Base-by-base conservation (phyloP, 2,888 invertebrate species). In the Coelogynopora nodosa region DNA sequence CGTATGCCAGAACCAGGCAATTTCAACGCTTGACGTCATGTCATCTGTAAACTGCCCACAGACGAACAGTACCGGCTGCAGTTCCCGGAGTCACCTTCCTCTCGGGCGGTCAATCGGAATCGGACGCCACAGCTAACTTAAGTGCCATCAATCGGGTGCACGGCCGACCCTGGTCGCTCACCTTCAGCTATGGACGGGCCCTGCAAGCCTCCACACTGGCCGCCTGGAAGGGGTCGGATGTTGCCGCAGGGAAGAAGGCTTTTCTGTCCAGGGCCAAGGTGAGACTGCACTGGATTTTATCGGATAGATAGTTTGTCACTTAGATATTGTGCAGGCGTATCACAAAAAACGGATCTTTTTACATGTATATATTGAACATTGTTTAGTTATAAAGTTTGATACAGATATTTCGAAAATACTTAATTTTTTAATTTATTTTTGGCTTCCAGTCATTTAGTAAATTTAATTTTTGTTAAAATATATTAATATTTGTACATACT, bases 121-220 rank as follows among this genome's bases (percentile, higher is more conserved):
- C 97, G 91, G 97, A 97, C 90, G 97, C 97, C n/a, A 95, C 97
- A 5, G 94, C 97, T 87, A 95, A 98, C 92, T 93, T 98, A 93
- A 95, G 96, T 92, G 96, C 96, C 89, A 97, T 98, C 93, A 98
- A 98, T 93, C 94, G 94, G 88, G 94, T 94, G 89, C 93, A 93
- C 74, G 87, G 82, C 93, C 95, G 95, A 93, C 98, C 98, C 88
- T 99, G 99, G 99, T 94, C 95, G 27, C 94, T 99, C 85, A 97
- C 97, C 89, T 99, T 99, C 95, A 97, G 96, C 91, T 99, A 96
- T 93, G 99, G 99, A 13, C 95, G 99, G 89, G 99, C 99, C 87
- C 94, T 99, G 88, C 93, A 98, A 93, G 98, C 98, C 67, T 97
- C 97, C 88, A 98, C 97, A 10, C 94, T 98, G 90, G 94, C 95